Evolutionary conservation across 1,140 invertebrate genomes (phyloP), one percentile per base, ranked within the genome.

Genomic region (Druon quercuslanigerum): DNA sequence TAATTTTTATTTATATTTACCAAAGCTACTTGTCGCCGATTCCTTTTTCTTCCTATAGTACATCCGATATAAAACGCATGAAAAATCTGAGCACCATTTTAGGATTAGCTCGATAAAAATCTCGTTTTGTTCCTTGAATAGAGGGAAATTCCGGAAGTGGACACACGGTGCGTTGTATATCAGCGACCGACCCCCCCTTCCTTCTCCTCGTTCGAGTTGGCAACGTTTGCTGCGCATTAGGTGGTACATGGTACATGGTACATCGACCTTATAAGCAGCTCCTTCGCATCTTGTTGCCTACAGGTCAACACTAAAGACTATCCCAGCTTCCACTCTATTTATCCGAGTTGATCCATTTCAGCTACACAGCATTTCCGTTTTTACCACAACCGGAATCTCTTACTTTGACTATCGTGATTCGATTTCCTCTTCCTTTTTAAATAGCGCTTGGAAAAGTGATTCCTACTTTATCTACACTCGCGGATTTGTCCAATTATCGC

Each of bases 231-330:
- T 66, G 60, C 60, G 60, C 60, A 66, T 66, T 66, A 66, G 60
- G 60, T 66, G 60, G 25, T 40, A 40, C 60, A 33, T 66, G 60
- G 25, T 40, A 40, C 60, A 33, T 66, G 60, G 60, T 66, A 66
- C 60, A 66, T 66, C 60, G 60, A 66, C 60, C 60, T 66, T 66
- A 25, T 66, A 66, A 33, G 1, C 33, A 66, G 40, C 13, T 66
- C 60, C 40, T 66, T 66, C 25, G 60, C 60, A 66, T 66, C 60
- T 66, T 66, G 60, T 66, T 66, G 60, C 60, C 60, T 66, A 25
- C 60, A 66, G 60, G 60, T 66, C 60, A 66, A 66, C 60, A 13
- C 60, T 8, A 16, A 66, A 66, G 33, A 66, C 25, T 5, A 46
- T 40, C 25, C 25, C 60, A 66, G 60, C 25, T 66, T 66, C 25